Evolutionary conservation across 2,888 invertebrate genomes (phyloP), one percentile per base, ranked within the genome.

Genomic region (Phrixothrix hirtus): DNA sequence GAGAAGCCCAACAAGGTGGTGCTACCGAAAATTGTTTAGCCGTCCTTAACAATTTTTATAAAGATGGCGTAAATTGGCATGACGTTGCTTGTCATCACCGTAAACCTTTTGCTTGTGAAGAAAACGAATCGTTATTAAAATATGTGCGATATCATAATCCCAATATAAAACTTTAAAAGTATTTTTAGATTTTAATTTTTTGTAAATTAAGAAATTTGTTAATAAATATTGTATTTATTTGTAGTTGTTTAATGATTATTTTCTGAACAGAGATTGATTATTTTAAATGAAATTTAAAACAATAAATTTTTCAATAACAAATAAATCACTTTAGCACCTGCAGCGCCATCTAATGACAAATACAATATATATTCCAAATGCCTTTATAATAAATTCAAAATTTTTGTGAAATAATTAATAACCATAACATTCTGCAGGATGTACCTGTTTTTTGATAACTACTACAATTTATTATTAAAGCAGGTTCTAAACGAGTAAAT

Each of bases 41-140:
- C 1, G 80, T 93, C 59, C 78, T 93, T 41, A 93, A 93, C 78
- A 89, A 92, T 74, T 92, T 92, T 80, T 93, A 93, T 81, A 88
- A 91, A 65, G 92, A 93, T 68, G 92, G 92, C 16, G 86, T 92
- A 38, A 89, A 91, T 75, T 92, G 92, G 92, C 93, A 93, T 71
- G 87, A 93, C 71, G 92, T 92, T 37, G 92, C 92, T 56, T 93
- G 93, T 72, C 92, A 92, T 72, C 93, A 93, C 73, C 85, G 86
- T 72, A 93, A 93, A 75, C 87, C 92, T 1, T 91, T 88, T 78
- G 87, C 92, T 21, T 93, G 93, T 72, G 92, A 93, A 74, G 92
- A 93, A 68, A 92, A 89, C 71, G 90, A 91, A 64, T 85, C 88
- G 6, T 82, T 93, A n/a, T 76, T 92, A 60, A 89, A 89, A 80